Conservation (phyloP, 2,888 invertebrate genomes). For the Ochropleura plecta region DNA sequence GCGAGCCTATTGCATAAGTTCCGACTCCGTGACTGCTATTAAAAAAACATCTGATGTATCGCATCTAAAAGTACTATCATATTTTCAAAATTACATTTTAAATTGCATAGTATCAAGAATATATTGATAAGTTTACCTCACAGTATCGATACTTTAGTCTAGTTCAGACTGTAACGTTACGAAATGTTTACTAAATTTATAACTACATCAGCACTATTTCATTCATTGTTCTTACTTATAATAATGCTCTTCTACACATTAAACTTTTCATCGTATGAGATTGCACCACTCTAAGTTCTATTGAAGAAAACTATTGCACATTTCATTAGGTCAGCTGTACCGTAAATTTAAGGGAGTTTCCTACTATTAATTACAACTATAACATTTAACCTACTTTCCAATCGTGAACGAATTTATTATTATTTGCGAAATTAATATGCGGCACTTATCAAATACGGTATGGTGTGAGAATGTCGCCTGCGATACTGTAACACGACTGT, state of each 20-base stretch:
- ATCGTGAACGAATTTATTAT: slow-evolving; percentile 51
- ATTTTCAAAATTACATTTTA: not conserved
- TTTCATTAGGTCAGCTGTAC: not conserved
- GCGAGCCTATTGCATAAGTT: too few species aligned
- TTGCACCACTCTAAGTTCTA: not conserved
- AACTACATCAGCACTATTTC: not conserved
- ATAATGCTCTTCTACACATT: not conserved
- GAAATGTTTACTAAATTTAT: slow-evolving; percentile 1
- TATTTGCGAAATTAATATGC: slow-evolving; percentile 61
- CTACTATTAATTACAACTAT: slow-evolving; percentile 15
- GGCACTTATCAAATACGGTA: slow-evolving; percentile 67
- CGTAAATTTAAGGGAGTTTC: slow-evolving; percentile 30
- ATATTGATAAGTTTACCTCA: not conserved
- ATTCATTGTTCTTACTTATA: not conserved
- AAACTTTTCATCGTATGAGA: slow-evolving; percentile 17
- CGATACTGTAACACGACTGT: slow-evolving; percentile 27
- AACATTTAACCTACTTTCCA: slow-evolving; percentile 50
- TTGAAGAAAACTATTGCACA: not conserved
- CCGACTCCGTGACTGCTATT: too few species aligned
- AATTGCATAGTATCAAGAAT: slow-evolving; percentile 28
- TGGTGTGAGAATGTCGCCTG: slow-evolving; percentile 69
- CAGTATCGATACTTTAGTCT: not conserved
- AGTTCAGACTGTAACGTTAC: not conserved
- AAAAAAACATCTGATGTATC: too few species aligned
- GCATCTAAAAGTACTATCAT: too few species aligned